These are phyloP conservation scores for Eupithecia inturbata DNA, from an alignment of 2,888 invertebrate genomes.

Conservation along the genomic window DNA sequence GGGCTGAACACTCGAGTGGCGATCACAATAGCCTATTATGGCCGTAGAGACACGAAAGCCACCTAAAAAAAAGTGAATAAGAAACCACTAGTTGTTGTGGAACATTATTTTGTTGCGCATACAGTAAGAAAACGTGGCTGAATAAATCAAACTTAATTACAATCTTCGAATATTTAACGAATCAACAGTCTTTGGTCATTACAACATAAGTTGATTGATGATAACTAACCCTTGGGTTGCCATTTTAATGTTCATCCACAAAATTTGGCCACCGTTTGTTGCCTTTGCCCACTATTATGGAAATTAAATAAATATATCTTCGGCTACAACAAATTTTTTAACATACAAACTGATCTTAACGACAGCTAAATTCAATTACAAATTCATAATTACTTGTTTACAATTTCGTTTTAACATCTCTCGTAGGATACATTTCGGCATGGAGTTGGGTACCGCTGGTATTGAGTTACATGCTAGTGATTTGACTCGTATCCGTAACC, in stretches of 20 bases:
- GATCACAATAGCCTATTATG: no score
- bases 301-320: slow-evolving; percentile 1
- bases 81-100: neutral
- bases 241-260: neutral
- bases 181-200: neutral
- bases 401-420: slow-evolving; percentile 51
- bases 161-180: neutral
- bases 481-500: neutral
- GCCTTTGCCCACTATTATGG: neutral
- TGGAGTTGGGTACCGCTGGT: neutral
- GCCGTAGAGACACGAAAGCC: no score
- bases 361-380: slow-evolving; percentile 38
- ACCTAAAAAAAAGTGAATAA: no score
- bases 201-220: neutral
- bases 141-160: neutral
- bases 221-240: neutral
- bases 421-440: slow-evolving; percentile 13
- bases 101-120: neutral
- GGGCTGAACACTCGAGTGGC: no score
- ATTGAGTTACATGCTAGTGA: neutral
- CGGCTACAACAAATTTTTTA: slow-evolving; percentile 6
- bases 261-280: neutral
- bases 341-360: slow-evolving; percentile 5
- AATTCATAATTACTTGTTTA: slow-evolving; percentile 49
- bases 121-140: neutral